Percentiles rank a stretch among this genome's conserved stretches.
Evolutionary conservation across 1,140 invertebrate genomes (phyloP).

Genomic region (Lasioglossum baleicum): DNA sequence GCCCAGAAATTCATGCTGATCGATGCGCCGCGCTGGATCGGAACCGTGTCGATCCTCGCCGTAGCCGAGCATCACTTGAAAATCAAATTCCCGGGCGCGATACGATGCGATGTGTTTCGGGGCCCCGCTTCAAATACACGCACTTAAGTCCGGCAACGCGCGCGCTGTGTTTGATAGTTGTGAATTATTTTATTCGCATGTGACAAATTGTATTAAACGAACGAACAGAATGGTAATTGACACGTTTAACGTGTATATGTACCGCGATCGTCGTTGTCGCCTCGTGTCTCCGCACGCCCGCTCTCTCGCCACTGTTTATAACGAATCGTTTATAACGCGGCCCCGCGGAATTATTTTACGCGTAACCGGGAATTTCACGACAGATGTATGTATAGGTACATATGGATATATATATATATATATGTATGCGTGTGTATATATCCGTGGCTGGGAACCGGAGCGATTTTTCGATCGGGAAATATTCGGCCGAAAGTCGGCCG

Average conservation of each 20-base stretch:
- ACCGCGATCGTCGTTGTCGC: background rate
- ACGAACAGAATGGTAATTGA: conserved; percentile 33
- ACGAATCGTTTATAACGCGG: conserved; percentile 35
- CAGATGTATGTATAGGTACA: too few relatives aligned
- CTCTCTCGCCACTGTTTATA: conserved; percentile 22
- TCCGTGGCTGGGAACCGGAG: too few relatives aligned
- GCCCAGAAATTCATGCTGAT: conserved; percentile 31
- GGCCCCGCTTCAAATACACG: conserved; percentile 28
- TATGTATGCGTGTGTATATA: too few relatives aligned
- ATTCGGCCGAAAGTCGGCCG: too few relatives aligned
- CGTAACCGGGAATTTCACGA: background rate
- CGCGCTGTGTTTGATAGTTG: conserved; percentile 36
- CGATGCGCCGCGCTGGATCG: conserved; percentile 30
- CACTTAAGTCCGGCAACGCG: conserved; percentile 35
- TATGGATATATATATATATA: too few relatives aligned
- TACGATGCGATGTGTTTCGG: background rate
- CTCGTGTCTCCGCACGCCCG: too few relatives aligned
- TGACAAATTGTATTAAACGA: conserved; percentile 46
- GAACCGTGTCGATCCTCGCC: conserved; percentile 7
- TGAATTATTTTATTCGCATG: conserved; percentile 41
- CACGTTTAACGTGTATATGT: conserved; percentile 19
- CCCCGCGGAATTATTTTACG: background rate
- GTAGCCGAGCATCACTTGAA: conserved; percentile 41
- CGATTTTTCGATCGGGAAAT: too few relatives aligned
- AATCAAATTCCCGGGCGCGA: conserved; percentile 37